These are phyloP conservation scores for Litoditis marina DNA, from an alignment of 2,888 invertebrate species.

Conservation along the genomic window DNA sequence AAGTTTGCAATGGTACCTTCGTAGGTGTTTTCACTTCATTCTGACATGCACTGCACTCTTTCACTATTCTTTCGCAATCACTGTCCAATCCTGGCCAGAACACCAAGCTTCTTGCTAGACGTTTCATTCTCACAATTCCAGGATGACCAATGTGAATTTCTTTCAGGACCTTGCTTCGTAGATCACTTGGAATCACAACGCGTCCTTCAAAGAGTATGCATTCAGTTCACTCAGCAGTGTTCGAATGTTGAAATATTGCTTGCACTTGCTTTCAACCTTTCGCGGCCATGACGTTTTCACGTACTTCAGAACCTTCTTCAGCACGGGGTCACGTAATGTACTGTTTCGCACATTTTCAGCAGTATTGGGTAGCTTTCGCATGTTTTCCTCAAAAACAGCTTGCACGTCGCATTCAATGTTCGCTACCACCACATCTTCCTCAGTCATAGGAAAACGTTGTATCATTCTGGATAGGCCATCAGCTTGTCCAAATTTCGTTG, in stretches of 20 bases:
- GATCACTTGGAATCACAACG: slow-evolving; percentile 46
- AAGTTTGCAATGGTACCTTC: slow-evolving; percentile 48
- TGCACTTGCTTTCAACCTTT: too few relatives aligned
- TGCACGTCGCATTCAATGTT: too few relatives aligned
- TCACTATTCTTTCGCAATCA: slow-evolving; percentile 29
- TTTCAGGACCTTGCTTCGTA: slow-evolving; percentile 33
- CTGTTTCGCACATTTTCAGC: too few relatives aligned
- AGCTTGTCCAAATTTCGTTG: slow-evolving; percentile 55
- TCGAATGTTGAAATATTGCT: too few relatives aligned
- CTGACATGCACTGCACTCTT: slow-evolving; percentile 40
- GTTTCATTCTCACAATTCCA: slow-evolving; percentile 54
- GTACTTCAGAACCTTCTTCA: too few relatives aligned
- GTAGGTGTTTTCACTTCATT: slow-evolving; percentile 26
- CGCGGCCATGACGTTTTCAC: too few relatives aligned
- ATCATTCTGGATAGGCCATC: slow-evolving; percentile 58
- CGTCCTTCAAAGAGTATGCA: too few relatives aligned
- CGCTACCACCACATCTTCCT: slow-evolving; percentile 21
- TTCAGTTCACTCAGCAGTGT: too few relatives aligned
- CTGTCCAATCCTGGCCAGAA: slow-evolving; percentile 54
- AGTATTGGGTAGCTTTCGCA: too few relatives aligned
- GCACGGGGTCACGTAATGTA: too few relatives aligned
- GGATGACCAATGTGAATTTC: slow-evolving; percentile 52
- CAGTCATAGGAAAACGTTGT: background rate
- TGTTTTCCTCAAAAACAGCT: too few relatives aligned
- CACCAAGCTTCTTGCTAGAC: slow-evolving; percentile 46